Evolutionary conservation across 1,140 invertebrate genomes (phyloP).

Genomic region (Neoseiulus cucumeris): DNA sequence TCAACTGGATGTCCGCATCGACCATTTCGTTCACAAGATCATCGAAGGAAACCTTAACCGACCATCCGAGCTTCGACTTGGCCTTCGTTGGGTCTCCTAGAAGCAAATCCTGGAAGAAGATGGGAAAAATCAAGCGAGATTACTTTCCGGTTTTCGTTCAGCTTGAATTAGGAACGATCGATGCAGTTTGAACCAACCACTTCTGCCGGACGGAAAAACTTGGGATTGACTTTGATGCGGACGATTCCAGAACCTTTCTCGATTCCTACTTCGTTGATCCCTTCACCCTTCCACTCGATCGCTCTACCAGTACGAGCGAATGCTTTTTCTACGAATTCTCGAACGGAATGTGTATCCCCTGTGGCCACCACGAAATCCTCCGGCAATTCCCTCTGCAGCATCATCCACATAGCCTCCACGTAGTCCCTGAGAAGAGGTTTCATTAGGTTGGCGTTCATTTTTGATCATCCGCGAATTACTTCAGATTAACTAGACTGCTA

Average conservation of each 20-base stretch:
- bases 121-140: background rate
- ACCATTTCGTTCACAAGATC: conserved; percentile 88
- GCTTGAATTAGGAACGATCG: background rate
- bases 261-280: conserved; percentile 62
- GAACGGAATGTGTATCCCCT: conserved; percentile 77
- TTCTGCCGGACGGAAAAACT: conserved; percentile 93
- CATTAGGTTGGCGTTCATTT: too few relatives aligned
- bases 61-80: conserved; percentile 61
- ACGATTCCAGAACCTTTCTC: conserved; percentile 56
- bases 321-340: conserved; percentile 83
- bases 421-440: conserved; percentile 46
- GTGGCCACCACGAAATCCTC: conserved; percentile 97
- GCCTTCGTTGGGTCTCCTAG: conserved; percentile 81
- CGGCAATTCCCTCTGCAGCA: conserved; percentile 80
- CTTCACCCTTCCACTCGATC: conserved; percentile 63
- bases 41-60: conserved; percentile 59
- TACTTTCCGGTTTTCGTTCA: background rate
- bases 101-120: conserved; percentile 48
- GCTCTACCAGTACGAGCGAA: conserved; percentile 48
- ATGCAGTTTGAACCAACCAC: conserved; percentile 46
- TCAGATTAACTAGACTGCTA: too few relatives aligned
- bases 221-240: conserved; percentile 74
- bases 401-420: conserved; percentile 98
- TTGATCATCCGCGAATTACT: too few relatives aligned
- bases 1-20: conserved; percentile 69